Evolutionary conservation across 2,888 invertebrate genomes (phyloP).

Genomic region (Sphaerophoria rueppellii): DNA sequence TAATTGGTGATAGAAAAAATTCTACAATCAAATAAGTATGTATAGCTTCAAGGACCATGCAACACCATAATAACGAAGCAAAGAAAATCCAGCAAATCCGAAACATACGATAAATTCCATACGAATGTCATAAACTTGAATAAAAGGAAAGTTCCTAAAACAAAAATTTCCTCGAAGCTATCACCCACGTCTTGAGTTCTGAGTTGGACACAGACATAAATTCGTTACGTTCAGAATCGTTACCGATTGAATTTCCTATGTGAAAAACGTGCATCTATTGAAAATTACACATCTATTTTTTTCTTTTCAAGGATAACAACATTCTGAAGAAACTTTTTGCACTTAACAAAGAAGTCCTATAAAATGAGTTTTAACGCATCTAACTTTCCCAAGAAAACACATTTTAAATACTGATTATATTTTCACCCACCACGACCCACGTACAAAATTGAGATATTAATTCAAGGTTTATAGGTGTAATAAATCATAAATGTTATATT

Average conservation of each 20-base stretch:
- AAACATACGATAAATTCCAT: no score
- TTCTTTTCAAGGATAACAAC: background rate
- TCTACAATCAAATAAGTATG: no score
- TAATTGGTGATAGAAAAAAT: no score
- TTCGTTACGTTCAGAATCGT: background rate
- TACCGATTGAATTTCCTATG: slow-evolving; percentile 14
- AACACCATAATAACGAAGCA: no score
- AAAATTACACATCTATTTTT: background rate
- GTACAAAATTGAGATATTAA: slow-evolving; percentile 6
- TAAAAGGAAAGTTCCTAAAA: no score
- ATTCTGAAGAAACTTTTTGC: background rate
- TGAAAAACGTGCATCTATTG: slow-evolving; percentile 11
- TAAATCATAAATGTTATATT: slow-evolving; percentile 19
- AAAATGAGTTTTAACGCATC: slow-evolving; percentile 4
- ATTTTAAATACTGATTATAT: slow-evolving; percentile 14
- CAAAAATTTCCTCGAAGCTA: no score
- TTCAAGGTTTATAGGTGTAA: slow-evolving; percentile 11
- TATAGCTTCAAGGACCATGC: no score
- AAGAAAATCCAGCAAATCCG: no score
- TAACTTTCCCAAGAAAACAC: slow-evolving; percentile 7
- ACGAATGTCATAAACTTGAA: no score
- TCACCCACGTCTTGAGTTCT: no score
- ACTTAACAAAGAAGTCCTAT: background rate
- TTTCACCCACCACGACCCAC: background rate
- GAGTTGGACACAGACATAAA: no score